These are phyloP conservation scores for Oplegnathus fasciatus DNA, from an alignment of 2,113 vertebrate genomes.

Conservation along the genomic window DNA sequence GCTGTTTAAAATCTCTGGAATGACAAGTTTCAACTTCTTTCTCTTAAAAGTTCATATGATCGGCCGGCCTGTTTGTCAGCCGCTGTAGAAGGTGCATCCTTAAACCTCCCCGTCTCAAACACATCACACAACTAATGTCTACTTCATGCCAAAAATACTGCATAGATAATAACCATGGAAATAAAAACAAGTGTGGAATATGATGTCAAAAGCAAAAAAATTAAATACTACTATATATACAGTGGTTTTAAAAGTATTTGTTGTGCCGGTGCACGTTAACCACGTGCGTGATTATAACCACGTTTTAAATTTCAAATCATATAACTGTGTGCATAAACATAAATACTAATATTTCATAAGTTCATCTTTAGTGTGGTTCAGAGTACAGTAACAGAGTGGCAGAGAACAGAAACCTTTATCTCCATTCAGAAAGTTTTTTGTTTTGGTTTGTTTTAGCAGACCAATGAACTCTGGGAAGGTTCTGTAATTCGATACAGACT, in stretches of 20 bases:
- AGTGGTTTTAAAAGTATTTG: constrained; percentile 62
- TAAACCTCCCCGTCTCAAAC: constrained; percentile 46
- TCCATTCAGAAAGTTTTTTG: not conserved
- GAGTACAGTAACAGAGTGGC: constrained; percentile 28
- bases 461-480: not conserved
- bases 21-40: not conserved
- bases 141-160: constrained; percentile 69
- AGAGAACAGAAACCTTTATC: constrained; percentile 4
- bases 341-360: constrained; percentile 55
- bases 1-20: not conserved
- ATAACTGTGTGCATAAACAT: constrained; percentile 64
- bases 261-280: constrained; percentile 63
- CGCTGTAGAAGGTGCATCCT: constrained; percentile 47
- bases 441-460: not conserved
- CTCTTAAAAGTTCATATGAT: not conserved
- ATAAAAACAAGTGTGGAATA: constrained; percentile 28
- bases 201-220: constrained; percentile 1
- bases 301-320: constrained; percentile 11
- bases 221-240: constrained; percentile 69
- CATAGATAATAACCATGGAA: constrained; percentile 55
- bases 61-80: not conserved
- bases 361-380: constrained; percentile 31
- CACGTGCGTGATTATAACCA: constrained; percentile 58
- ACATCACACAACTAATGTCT: constrained; percentile 38
- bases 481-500: not conserved